A percentile compares a stretch with the other conserved stretches of the same genome.
phyloP scores from a whole-genome alignment of 64 coral and sea anemone genomes.

The Actinia equina region DNA sequence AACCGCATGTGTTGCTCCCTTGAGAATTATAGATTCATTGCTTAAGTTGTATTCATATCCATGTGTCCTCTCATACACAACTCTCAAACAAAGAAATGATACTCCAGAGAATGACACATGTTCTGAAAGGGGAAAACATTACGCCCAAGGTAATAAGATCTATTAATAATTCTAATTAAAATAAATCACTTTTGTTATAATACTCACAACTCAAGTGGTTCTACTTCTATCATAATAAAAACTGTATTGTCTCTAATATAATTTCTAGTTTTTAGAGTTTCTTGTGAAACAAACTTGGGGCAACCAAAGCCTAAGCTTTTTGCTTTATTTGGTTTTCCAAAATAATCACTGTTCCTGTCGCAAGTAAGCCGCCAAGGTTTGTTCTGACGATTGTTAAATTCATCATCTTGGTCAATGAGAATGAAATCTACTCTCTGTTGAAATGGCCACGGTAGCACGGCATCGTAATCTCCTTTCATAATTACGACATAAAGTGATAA shows the following conservation, averaged over 20 bases:
- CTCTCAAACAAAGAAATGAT: too few relatives aligned
- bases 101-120: too few relatives aligned
- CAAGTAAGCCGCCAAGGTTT: slow-evolving; percentile 90
- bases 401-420: slow-evolving; percentile 93
- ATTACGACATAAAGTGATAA: slow-evolving; percentile 97
- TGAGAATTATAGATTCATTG: too few relatives aligned
- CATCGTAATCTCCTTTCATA: slow-evolving; percentile 96
- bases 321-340: slow-evolving; percentile 87
- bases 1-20: too few relatives aligned
- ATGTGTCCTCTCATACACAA: too few relatives aligned
- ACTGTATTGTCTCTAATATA: slow-evolving; percentile 95
- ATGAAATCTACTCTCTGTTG: slow-evolving; percentile 97
- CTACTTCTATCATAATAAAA: slow-evolving; percentile 95
- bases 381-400: slow-evolving; percentile 71
- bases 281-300: slow-evolving; percentile 97
- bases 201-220: slow-evolving; percentile 71
- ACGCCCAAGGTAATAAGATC: not conserved
- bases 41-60: too few relatives aligned
- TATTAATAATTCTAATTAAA: not conserved
- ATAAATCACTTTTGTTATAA: not conserved
- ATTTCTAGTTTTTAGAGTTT: slow-evolving; percentile 79
- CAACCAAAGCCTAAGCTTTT: slow-evolving; percentile 98
- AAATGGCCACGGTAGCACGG: slow-evolving; percentile 96
- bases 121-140: too few relatives aligned
- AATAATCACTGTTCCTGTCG: slow-evolving; percentile 97